Evolutionary conservation across 1,140 invertebrate genomes (phyloP).

Genomic region (Drosophila murphyi): DNA sequence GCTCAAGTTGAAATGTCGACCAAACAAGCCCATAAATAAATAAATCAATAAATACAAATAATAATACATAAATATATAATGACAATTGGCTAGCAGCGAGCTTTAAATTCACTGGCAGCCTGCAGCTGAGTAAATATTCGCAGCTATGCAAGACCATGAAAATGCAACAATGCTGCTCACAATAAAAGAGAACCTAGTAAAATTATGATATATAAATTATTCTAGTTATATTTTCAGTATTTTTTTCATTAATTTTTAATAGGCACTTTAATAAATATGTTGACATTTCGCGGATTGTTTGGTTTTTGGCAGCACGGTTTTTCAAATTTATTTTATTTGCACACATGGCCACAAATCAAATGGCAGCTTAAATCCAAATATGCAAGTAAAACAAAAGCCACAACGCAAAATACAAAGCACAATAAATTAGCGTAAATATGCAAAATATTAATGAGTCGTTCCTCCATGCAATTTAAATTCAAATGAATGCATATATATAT

Average conservation of each 20-base stretch:
- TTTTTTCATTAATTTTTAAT: background rate
- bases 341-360: constrained; percentile 63
- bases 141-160: constrained; percentile 8
- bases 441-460: constrained; percentile 61
- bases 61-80: constrained; percentile 14
- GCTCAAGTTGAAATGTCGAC: constrained; percentile 31
- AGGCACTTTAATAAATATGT: constrained; percentile 54
- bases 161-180: background rate
- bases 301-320: constrained; percentile 37
- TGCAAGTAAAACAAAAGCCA: constrained; percentile 41
- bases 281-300: constrained; percentile 65
- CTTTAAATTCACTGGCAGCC: background rate
- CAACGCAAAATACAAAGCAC: constrained; percentile 44
- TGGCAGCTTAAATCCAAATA: constrained; percentile 29
- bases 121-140: constrained; percentile 3
- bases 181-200: background rate
- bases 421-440: constrained; percentile 62
- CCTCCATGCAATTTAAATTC: constrained; percentile 60
- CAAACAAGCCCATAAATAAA: constrained; percentile 25
- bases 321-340: constrained; percentile 53
- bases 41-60: constrained; percentile 43
- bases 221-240: background rate
- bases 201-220: constrained; percentile 10
- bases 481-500: constrained; percentile 31
- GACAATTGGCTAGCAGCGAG: background rate